Base-by-base conservation (phyloP, 1,140 invertebrate genomes). In the Nixonia krombeini region DNA sequence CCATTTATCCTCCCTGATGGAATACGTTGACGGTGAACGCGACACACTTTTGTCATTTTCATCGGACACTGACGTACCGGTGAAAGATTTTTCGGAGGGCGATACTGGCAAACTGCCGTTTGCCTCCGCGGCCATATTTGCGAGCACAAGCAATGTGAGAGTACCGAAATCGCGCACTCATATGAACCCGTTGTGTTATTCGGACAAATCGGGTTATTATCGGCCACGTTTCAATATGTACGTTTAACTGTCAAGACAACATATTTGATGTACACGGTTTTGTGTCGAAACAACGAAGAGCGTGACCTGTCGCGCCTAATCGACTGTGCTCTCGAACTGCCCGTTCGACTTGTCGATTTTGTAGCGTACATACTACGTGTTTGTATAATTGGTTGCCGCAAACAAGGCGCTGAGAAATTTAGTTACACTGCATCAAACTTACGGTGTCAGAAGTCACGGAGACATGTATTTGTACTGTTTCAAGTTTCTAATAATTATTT, bases 1-100 rank as follows among this genome's bases (percentile, higher is more conserved):
- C 87, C 87, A 88, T 51, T 85, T 85, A 55, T 87, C 87, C 42
- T 88, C 86, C 49, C 80, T 78, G 17, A 87, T 79, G 1, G 87
- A 88, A 42, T 87, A 86, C 74, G 51, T 62, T 16, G 87, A 87
- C 10, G 86, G 84, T 28, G 86, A 87, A 55, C 86, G 81, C 8
- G 86, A 86, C 21, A 84, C 84, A 73, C 73, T 82, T 74, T 81
- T 86, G 28, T 84, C 85, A 55, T 86, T 86, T 44, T 82, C 76
- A 10, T 83, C 79, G 9, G 82, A 82, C 33, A 78, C 50, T 52
- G 80, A 74, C 53, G 81, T 85, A 71, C 78, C 71, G 42, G 80
- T 78, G 40, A 84, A 78, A 13, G 81, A 82, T 67, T 80, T 84
- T 56, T 85, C 80, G 16, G 82, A 82, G 21, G 86, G 86, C 56